Evolutionary conservation across 2,797 vertebrate species (phyloP), one percentile per base, ranked within the genome.

Genomic region (Muscicapa comitata): DNA sequence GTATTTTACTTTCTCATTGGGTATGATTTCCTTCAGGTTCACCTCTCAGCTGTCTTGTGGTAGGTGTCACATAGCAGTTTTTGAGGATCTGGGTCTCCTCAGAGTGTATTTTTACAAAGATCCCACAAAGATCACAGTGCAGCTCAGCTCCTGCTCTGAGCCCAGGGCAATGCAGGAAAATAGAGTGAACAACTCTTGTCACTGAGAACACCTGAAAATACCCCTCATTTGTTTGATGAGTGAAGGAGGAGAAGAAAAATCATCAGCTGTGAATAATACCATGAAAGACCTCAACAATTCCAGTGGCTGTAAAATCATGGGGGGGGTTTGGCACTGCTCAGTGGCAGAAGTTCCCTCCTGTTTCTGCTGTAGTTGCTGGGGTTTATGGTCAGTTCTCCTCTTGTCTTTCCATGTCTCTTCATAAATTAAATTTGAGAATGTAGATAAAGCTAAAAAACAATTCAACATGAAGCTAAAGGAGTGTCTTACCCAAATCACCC

Each of bases 101-200:
- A 15, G 23, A 19, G 7, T 26, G 4, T 28, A 1, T 47, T 47
- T 67, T 75, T 5, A 37, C 61, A 68, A 40, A 77, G 24, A 13
- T 2, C 26, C 59, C 45, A 37, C 23, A 38, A 35, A 42, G 10
- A 51, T 48, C 55, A 3, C 0, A 0, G 29, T n/a, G 57, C 40
- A 59, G 23, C 68, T 87, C 66, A 81, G 62, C 37, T 81, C 58
- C 47, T 71, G n/a, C 63, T 70, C 57, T 0, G 1, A 74, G 55
- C 63, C 72, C 0, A 1, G 38, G 51, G 38, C 53, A 31, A 1
- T 23, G 13, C 65, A 87, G 38, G 59, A 66, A 54, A 78, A 61
- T 2, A 10, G 2, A 74, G 28, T 7, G 13, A 87, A 3, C 62
- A 89, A 1, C n/a, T 37, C 2, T 24, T 26, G 29, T 40, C 61